Base-by-base conservation (phyloP, 2,888 invertebrate genomes). In the Andrena bucephala region DNA sequence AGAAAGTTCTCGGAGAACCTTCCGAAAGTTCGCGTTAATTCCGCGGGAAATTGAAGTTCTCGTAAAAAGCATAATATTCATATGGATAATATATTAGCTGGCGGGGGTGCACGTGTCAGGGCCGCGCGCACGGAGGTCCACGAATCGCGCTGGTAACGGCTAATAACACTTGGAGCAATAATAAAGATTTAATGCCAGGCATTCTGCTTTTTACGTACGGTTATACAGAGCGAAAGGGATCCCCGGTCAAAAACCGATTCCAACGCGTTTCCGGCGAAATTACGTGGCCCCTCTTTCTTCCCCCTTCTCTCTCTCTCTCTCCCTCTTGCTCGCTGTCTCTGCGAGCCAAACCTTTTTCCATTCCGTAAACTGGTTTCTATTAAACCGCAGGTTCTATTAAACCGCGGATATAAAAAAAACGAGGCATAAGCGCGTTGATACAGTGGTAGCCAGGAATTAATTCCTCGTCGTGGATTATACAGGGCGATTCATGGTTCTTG, bases 151-250 rank as follows among this genome's bases (percentile, higher is more conserved):
- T 24, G 48, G 54, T 83, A 72, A 63, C 76, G 83, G 57, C 72
- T 69, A 83, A 83, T 72, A 77, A 82, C 83, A 77, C 77, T 82
- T 33, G 71, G 33, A 24, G 83, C 72, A 82, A 83, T 82, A 77
- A 83, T 77, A 82, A 83, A 83, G 83, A 83, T 83, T 83, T 82
- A 83, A 72, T 72, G 76, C 63, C 10, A 66, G 75, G 76, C 60
- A 42, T 70, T 71, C 50, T 54, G 48, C 54, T 33, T 63, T 74
- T 73, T 81, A 68, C 68, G 63, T 50, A 42, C 62, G 62, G 36
- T 68, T 57, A 20, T 63, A 65, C n/a, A 73, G 50, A 24, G 63
- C 20, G 70, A 54, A 66, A 27, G 16, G 42, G 27, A 60, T 8
- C 60, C 36, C 29, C 42, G 69, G 68, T 81, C 73, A 67, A 66